Percentiles rank a stretch among this genome's conserved stretches.
phyloP scores from a whole-genome alignment of 2,888 invertebrate genomes.

The Apamea epomidion region DNA sequence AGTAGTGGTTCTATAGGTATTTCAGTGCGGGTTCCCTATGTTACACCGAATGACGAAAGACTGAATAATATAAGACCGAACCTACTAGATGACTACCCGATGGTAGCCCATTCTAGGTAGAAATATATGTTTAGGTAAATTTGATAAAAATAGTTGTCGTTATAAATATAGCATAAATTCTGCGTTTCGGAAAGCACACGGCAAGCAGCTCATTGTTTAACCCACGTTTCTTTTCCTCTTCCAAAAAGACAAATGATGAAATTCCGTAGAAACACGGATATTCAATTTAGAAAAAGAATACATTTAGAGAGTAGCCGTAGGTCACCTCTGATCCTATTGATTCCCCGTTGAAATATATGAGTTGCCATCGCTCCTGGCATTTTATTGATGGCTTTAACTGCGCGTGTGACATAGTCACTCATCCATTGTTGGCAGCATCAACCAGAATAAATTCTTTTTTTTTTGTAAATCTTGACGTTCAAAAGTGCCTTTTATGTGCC shows the following conservation, averaged over 20 bases:
- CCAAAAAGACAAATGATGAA: slow-evolving; percentile 25
- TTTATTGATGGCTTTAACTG: slow-evolving; percentile 44
- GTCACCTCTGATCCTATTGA: slow-evolving; percentile 51
- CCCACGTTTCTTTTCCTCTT: slow-evolving; percentile 1
- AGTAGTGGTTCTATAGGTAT: background rate
- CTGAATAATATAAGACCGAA: too few species aligned
- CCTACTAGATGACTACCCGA: background rate
- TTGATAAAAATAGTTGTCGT: background rate
- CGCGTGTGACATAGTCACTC: slow-evolving; percentile 11
- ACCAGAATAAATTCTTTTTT: background rate
- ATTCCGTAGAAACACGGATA: slow-evolving; percentile 36
- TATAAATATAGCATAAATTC: background rate
- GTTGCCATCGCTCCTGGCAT: slow-evolving; percentile 40
- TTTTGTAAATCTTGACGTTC: background rate
- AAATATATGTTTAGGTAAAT: background rate
- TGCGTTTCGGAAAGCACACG: background rate
- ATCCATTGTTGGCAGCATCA: background rate
- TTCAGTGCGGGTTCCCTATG: background rate
- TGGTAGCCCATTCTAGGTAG: background rate
- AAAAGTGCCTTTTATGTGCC: background rate
- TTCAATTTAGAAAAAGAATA: slow-evolving; percentile 54
- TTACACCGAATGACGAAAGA: background rate
- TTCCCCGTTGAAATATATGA: slow-evolving; percentile 46
- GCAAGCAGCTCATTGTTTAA: background rate
- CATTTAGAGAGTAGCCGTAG: slow-evolving; percentile 31